Evolutionary conservation across 2,888 invertebrate species (phyloP).

Genomic region (Eledona agricola): DNA sequence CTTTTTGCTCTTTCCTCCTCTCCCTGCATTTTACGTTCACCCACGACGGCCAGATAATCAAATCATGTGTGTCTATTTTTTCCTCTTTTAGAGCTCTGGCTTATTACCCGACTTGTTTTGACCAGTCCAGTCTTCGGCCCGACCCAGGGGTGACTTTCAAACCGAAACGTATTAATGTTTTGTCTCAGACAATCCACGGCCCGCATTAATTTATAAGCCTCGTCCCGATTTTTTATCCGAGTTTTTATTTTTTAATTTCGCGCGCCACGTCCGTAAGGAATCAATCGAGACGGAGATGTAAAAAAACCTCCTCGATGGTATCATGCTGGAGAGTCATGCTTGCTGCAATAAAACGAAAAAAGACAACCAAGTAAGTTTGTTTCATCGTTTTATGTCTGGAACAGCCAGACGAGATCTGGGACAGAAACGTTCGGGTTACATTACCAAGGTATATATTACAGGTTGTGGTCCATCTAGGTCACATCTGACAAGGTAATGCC

Average conservation of each 20-base stretch:
- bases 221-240: slow-evolving; percentile 18
- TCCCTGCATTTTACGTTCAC: too few species aligned
- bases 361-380: slow-evolving; percentile 45
- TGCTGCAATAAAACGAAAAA: slow-evolving; percentile 39
- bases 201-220: slow-evolving; percentile 31
- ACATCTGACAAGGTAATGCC: slow-evolving; percentile 37
- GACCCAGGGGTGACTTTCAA: slow-evolving; percentile 36
- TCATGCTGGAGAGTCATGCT: slow-evolving; percentile 43
- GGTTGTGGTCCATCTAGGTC: too few species aligned
- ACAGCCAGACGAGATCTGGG: slow-evolving; percentile 47
- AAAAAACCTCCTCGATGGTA: slow-evolving; percentile 39
- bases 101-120: slow-evolving; percentile 33
- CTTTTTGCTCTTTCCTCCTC: too few species aligned
- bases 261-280: slow-evolving; percentile 25
- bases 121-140: slow-evolving; percentile 13
- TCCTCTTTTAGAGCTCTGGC: background rate
- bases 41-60: too few species aligned
- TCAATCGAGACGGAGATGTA: slow-evolving; percentile 28
- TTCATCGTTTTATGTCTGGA: slow-evolving; percentile 51
- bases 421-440: slow-evolving; percentile 46
- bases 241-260: slow-evolving; percentile 31
- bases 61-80: too few species aligned
- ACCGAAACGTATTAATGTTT: slow-evolving; percentile 26
- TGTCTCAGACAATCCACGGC: slow-evolving; percentile 16
- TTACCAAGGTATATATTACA: slow-evolving; percentile 40